Base-by-base conservation (phyloP, 2,888 invertebrate species). In the Epirrhoe tristata region DNA sequence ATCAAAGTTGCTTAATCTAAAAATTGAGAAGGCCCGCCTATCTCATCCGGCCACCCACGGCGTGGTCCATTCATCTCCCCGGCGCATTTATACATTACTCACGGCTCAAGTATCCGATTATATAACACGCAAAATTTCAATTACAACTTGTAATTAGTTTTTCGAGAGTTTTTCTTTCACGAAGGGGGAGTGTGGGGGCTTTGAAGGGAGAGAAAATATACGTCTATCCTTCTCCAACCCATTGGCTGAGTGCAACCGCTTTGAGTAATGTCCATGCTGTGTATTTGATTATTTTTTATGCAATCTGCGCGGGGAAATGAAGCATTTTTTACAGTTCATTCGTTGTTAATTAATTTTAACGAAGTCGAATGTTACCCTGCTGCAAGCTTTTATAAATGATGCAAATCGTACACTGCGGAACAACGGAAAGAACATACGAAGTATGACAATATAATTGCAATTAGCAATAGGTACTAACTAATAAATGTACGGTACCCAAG, bases 121-220 rank as follows among this genome's bases (percentile, higher is more conserved):
- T 94, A 91, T 94, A 94, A 93, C 93, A 94, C 93, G 94, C 93
- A 93, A 94, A 94, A 94, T 94, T 94, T 94, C 94, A 94, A 94
- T 94, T 94, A 94, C 93, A 94, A 94, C 88, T 94, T 94, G 93
- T 94, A 94, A 94, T 94, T 94, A 94, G 94, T 94, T 94, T 94
- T 94, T 93, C 89, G 93, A 92, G 94, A 93, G 93, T 94, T 94
- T 94, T 93, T 93, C 93, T 94, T 93, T 93, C 91, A 88, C 88
- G 87, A 86, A 87, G 88, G 88, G 89, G 89, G 91, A 82, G 84
- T 78, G 87, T 85, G 88, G 88, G 81, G 88, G 85, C 79, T 79
- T 76, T 66, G 73, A 79, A 68, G 90, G 74, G 82, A 56, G 85
- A 90, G 81, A 59, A 50, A 87, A 87, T 36, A 58, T 59, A 69